phyloP scores from a whole-genome alignment of 2,113 vertebrate genomes.

The Neodontobutis hainanensis region DNA sequence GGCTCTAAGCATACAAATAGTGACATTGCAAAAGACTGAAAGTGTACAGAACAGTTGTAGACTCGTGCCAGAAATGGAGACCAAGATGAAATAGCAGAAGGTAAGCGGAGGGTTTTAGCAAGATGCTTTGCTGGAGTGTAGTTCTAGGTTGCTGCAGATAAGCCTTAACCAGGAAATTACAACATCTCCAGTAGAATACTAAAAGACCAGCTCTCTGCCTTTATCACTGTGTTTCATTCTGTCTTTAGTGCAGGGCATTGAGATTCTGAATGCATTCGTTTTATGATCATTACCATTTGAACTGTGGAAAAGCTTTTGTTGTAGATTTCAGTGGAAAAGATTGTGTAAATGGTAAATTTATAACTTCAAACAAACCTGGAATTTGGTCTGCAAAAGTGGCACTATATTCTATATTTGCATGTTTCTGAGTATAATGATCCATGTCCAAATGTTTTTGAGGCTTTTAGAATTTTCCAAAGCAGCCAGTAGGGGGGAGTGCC shows the following conservation, averaged over 20 bases:
- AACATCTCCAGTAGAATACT: conserved; percentile 68
- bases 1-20: conserved; percentile 56
- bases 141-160: conserved; percentile 62
- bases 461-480: conserved; percentile 12
- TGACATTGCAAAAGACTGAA: conserved; percentile 25
- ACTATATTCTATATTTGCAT: no score
- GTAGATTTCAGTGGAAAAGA: neutral
- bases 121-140: conserved; percentile 43
- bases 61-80: conserved; percentile 7
- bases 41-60: conserved; percentile 5
- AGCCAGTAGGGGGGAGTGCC: conserved; percentile 75
- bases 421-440: neutral
- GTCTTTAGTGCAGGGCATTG: conserved; percentile 20
- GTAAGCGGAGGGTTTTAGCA: conserved; percentile 29
- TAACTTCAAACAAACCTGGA: neutral
- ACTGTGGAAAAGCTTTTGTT: conserved; percentile 38
- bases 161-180: conserved; percentile 72
- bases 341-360: neutral
- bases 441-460: neutral
- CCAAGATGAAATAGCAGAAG: conserved; percentile 42
- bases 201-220: conserved; percentile 31
- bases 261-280: conserved; percentile 29
- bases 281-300: conserved; percentile 34
- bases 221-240: neutral
- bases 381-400: no score